Percentiles rank a stretch among this genome's conserved stretches.
phyloP scores from a whole-genome alignment of 2,888 invertebrate species.

The Clivina fossor region DNA sequence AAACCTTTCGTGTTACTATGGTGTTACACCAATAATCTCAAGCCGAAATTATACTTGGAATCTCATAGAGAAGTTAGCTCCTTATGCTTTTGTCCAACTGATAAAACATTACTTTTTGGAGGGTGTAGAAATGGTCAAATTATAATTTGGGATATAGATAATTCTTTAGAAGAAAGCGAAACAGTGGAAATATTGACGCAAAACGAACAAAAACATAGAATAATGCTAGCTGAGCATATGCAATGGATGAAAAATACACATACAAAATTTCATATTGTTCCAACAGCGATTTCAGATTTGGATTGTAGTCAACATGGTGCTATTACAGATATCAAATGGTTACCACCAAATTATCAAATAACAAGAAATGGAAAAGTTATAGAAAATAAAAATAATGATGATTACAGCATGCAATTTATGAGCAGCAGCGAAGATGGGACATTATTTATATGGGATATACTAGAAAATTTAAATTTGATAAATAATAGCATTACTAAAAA shows the following conservation, averaged over 20 bases:
- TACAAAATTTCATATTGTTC: constrained; percentile 59
- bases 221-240: constrained; percentile 63
- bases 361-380: constrained; percentile 62
- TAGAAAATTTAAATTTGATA: constrained; percentile 42
- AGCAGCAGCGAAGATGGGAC: constrained; percentile 68
- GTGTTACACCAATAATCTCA: constrained; percentile 71
- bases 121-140: constrained; percentile 74
- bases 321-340: constrained; percentile 69
- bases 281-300: constrained; percentile 64
- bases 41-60: constrained; percentile 70
- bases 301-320: constrained; percentile 63
- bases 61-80: constrained; percentile 66
- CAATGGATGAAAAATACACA: constrained; percentile 69
- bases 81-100: constrained; percentile 68
- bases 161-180: constrained; percentile 52
- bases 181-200: constrained; percentile 16
- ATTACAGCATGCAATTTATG: constrained; percentile 59
- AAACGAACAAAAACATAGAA: constrained; percentile 50
- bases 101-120: constrained; percentile 69
- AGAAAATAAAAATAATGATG: constrained; percentile 49
- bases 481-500: constrained; percentile 40
- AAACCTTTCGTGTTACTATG: constrained; percentile 71
- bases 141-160: constrained; percentile 68
- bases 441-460: constrained; percentile 71
- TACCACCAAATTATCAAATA: constrained; percentile 63